These are phyloP conservation scores for Mellivora capensis DNA, from an alignment of 2,113 vertebrate genomes.

Conservation along the genomic window DNA sequence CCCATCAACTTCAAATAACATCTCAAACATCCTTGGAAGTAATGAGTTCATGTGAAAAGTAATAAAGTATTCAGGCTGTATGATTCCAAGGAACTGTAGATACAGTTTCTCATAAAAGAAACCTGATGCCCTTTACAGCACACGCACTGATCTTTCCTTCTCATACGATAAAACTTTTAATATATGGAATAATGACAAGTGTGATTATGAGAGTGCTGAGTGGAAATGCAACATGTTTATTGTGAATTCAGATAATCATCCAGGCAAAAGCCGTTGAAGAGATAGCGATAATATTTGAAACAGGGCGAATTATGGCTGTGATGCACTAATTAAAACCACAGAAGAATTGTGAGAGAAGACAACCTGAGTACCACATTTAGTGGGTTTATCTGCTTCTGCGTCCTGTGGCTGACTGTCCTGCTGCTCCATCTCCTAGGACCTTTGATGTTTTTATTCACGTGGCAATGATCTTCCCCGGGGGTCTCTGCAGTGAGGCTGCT, in stretches of 20 bases:
- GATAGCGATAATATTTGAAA: not conserved
- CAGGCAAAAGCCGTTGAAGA: not conserved
- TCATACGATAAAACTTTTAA: not conserved
- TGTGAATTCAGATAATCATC: not conserved
- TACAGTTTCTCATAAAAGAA: not conserved
- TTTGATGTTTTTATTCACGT: not conserved
- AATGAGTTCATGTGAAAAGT: not conserved
- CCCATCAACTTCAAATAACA: not conserved
- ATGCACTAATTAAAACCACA: not conserved
- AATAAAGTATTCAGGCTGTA: not conserved
- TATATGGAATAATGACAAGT: not conserved
- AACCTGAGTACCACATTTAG: not conserved
- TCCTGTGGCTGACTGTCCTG: not conserved
- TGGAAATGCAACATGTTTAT: not conserved
- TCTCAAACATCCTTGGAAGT: not conserved
- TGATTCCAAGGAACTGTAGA: not conserved
- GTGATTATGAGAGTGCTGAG: not conserved
- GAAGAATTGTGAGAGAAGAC: not conserved
- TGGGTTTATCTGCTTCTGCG: not conserved
- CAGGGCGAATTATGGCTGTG: not conserved
- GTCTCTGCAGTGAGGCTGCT: not conserved
- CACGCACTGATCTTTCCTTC: not conserved
- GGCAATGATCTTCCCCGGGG: not conserved
- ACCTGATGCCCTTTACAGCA: not conserved
- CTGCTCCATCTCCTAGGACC: not conserved